Percentiles rank a stretch among this genome's conserved stretches.
Conservation (phyloP, 2,113 vertebrate genomes). For the Pseudopodoces humilis region DNA sequence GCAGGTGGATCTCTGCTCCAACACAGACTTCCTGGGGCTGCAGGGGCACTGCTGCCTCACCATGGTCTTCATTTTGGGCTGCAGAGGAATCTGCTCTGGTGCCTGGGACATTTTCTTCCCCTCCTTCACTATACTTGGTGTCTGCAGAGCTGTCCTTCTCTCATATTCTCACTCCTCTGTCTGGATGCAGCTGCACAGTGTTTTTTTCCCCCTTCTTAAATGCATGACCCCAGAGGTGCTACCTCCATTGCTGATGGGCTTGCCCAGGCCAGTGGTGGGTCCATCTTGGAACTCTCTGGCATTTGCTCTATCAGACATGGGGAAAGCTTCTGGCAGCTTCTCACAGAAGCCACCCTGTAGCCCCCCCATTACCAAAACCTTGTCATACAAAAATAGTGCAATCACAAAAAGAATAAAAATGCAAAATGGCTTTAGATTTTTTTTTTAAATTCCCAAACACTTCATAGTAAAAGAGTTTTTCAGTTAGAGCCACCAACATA, state of each 20-base stretch:
- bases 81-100: background rate
- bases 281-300: accelerated
- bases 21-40: background rate
- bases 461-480: background rate
- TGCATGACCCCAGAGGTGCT: background rate
- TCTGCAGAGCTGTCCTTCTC: background rate
- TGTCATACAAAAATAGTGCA: background rate
- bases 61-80: background rate
- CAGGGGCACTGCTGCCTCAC: background rate
- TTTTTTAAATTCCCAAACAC: background rate
- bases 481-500: background rate
- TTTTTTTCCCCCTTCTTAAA: background rate
- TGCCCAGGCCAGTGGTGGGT: background rate
- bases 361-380: background rate
- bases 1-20: background rate
- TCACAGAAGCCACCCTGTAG: background rate
- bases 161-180: background rate
- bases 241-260: background rate
- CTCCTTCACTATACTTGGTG: background rate
- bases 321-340: background rate
- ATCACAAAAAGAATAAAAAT: background rate
- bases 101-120: background rate
- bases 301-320: accelerated
- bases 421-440: background rate
- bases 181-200: background rate